These are phyloP conservation scores for Gambusia yucatana DNA, from an alignment of 2,797 vertebrate genomes.

Conservation along the genomic window DNA sequence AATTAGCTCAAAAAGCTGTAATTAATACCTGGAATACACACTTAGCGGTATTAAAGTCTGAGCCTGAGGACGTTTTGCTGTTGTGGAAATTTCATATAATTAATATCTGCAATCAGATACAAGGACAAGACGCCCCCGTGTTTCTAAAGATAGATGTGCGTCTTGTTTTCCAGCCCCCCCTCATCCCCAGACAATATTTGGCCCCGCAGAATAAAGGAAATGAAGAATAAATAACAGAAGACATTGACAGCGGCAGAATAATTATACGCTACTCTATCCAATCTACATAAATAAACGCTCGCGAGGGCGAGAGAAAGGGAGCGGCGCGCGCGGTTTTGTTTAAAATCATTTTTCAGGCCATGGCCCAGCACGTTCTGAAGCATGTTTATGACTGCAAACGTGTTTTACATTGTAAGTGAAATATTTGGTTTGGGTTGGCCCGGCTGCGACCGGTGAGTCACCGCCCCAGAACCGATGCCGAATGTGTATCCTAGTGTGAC, in stretches of 20 bases:
- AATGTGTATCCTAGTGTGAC: constrained; percentile 73
- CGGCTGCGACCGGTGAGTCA: constrained; percentile 60
- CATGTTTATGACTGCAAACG: constrained; percentile 78
- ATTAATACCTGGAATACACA: constrained; percentile 56
- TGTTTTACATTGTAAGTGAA: constrained; percentile 84
- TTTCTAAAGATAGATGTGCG: constrained; percentile 72
- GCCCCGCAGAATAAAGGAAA: constrained; percentile 68
- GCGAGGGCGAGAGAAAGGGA: constrained; percentile 29
- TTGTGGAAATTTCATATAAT: constrained; percentile 60
- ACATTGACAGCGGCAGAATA: constrained; percentile 75
- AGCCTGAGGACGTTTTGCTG: constrained; percentile 49
- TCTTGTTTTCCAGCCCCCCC: constrained; percentile 42
- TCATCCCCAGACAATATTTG: constrained; percentile 66
- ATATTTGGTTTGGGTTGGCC: constrained; percentile 82
- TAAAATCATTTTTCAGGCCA: constrained; percentile 80
- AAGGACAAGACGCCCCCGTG: constrained; percentile 37
- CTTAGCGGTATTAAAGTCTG: constrained; percentile 37
- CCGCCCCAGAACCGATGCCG: constrained; percentile 61
- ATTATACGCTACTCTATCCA: constrained; percentile 80
- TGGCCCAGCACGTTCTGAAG: constrained; percentile 62
- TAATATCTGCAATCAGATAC: constrained; percentile 64
- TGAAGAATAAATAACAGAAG: constrained; percentile 79
- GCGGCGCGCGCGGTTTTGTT: constrained; percentile 67
- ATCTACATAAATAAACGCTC: constrained; percentile 84
- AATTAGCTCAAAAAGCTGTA: constrained; percentile 46